Percentiles rank a stretch among this genome's conserved stretches.
phyloP scores from a whole-genome alignment of 2,113 vertebrate genomes.

The Antechinus flavipes region DNA sequence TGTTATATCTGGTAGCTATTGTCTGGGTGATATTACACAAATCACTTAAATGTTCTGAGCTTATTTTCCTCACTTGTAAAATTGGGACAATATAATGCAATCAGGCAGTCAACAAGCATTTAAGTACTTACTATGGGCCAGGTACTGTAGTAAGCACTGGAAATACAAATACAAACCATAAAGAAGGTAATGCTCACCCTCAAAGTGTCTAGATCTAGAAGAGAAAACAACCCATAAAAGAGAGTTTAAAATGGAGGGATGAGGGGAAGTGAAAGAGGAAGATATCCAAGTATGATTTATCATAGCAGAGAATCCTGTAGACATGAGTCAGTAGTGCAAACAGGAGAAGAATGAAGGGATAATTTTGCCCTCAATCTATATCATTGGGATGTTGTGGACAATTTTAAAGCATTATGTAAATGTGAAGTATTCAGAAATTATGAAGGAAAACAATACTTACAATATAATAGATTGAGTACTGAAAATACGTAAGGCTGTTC shows the following conservation, averaged over 20 bases:
- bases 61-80: not conserved
- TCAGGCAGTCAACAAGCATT: not conserved
- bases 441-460: not conserved
- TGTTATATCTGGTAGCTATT: not conserved
- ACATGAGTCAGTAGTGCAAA: not conserved
- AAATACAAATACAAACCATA: not conserved
- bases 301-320: not conserved
- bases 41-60: not conserved
- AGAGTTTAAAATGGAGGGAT: not conserved
- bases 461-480: not conserved
- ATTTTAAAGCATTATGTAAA: not conserved
- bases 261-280: not conserved
- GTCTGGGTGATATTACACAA: not conserved
- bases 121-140: not conserved
- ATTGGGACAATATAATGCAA: not conserved
- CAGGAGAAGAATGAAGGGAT: not conserved
- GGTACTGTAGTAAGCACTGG: not conserved
- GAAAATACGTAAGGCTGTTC: not conserved
- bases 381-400: not conserved
- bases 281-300: not conserved
- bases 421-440: not conserved
- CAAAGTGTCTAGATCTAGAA: not conserved
- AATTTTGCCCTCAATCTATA: not conserved
- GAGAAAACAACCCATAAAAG: not conserved
- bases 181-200: fast-evolving